These are phyloP conservation scores for Alauda arvensis DNA, from an alignment of 2,797 vertebrate genomes.

Conservation along the genomic window DNA sequence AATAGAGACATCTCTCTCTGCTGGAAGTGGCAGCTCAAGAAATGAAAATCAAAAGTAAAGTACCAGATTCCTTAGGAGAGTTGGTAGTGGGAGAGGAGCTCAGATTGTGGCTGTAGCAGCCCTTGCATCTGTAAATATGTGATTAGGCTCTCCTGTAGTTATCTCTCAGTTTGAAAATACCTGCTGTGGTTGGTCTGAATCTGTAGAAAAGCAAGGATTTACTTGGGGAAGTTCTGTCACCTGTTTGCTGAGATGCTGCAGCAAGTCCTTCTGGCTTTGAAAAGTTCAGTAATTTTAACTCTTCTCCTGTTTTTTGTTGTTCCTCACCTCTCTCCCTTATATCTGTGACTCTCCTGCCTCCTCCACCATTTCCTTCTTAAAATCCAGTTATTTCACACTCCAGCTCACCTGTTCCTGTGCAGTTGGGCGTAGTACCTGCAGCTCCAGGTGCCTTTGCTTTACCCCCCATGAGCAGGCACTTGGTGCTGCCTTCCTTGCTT, in stretches of 20 bases:
- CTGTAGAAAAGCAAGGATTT: not conserved
- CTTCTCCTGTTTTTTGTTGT: not conserved
- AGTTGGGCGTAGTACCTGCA: not conserved
- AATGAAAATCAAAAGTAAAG: not conserved
- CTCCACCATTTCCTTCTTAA: not conserved
- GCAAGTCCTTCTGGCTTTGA: not conserved
- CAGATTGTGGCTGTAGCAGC: not conserved
- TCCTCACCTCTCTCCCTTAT: not conserved
- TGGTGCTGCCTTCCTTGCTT: not conserved
- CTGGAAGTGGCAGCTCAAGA: not conserved
- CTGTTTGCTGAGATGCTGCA: not conserved
- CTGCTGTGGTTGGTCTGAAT: not conserved
- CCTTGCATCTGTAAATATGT: not conserved
- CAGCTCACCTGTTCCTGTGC: not conserved
- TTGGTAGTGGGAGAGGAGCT: not conserved
- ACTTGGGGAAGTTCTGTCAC: not conserved
- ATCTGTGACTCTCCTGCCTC: not conserved
- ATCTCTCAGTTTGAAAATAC: not conserved
- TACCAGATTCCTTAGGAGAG: not conserved
- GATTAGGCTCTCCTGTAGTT: not conserved
- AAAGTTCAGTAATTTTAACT: not conserved
- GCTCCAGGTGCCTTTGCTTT: not conserved
- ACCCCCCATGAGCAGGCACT: not conserved
- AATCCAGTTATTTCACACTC: not conserved
- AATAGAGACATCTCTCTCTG: not conserved